A percentile compares a stretch with the other conserved stretches of the same genome.
Conservation (phyloP, 2,888 invertebrate species). For the Pantelozetes paolii region DNA sequence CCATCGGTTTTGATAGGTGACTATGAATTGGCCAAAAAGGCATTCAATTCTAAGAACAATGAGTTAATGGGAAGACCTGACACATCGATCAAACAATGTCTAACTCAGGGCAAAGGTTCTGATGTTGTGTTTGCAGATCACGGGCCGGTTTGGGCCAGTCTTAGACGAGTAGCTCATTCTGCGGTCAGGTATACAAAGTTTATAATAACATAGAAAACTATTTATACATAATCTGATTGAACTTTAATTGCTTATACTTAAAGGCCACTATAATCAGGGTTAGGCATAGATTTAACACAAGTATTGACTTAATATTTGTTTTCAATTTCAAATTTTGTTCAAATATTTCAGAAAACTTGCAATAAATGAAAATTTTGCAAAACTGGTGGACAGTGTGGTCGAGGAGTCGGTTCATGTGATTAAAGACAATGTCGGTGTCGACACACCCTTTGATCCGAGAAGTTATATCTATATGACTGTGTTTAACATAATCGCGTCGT, state of each 20-base stretch:
- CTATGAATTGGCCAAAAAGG: slow-evolving; percentile 47
- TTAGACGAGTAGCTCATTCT: slow-evolving; percentile 16
- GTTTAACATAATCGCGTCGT: slow-evolving; percentile 32
- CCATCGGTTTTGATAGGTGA: slow-evolving; percentile 44
- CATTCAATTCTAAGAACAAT: slow-evolving; percentile 42
- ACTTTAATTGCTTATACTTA: too few relatives aligned
- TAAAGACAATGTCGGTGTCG: neutral
- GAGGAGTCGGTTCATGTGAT: neutral
- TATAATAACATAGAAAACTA: too few relatives aligned
- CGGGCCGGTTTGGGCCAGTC: slow-evolving; percentile 27
- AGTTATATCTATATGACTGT: slow-evolving; percentile 15
- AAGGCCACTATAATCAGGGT: too few relatives aligned
- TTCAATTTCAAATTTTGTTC: neutral
- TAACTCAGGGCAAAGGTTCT: neutral
- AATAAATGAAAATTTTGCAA: neutral
- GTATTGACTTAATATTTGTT: too few relatives aligned
- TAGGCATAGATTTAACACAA: too few relatives aligned
- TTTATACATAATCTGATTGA: too few relatives aligned
- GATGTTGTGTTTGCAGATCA: slow-evolving; percentile 33
- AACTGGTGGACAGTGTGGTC: neutral
- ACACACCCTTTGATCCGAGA: slow-evolving; percentile 13
- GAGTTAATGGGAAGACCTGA: slow-evolving; percentile 5
- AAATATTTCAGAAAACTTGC: slow-evolving; percentile 18
- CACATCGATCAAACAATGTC: neutral
- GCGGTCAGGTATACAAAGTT: slow-evolving; percentile 25